A percentile compares a stretch with the other conserved stretches of the same genome.
These are phyloP conservation scores for Gobius niger DNA, from an alignment of 2,113 vertebrate genomes.

Conservation along the genomic window DNA sequence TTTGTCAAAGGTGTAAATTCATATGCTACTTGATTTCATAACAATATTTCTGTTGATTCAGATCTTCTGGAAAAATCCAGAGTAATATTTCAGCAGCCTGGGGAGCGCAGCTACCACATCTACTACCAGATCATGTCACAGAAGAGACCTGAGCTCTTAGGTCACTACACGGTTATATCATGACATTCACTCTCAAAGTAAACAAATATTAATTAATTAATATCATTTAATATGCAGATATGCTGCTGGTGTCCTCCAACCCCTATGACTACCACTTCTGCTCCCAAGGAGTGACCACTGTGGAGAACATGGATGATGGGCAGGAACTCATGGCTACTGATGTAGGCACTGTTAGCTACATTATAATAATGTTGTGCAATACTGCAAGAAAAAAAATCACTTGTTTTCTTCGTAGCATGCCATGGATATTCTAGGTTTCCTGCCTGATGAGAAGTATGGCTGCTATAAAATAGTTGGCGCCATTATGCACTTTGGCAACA, in stretches of 20 bases:
- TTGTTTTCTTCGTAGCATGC: slow-evolving; percentile 77
- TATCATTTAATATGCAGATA: slow-evolving; percentile 76
- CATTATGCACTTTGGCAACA: slow-evolving; percentile 96
- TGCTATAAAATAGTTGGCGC: slow-evolving; percentile 93
- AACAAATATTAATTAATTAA: background rate
- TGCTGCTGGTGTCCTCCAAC: slow-evolving; percentile 92
- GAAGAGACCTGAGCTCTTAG: slow-evolving; percentile 91
- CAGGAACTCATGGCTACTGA: slow-evolving; percentile 89
- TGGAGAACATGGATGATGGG: slow-evolving; percentile 89
- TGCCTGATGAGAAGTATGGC: slow-evolving; percentile 86
- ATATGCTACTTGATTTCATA: background rate
- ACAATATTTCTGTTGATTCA: slow-evolving; percentile 27
- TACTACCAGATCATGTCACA: slow-evolving; percentile 93
- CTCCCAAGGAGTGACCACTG: slow-evolving; percentile 89
- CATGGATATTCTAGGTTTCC: slow-evolving; percentile 95
- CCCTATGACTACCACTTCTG: slow-evolving; percentile 96
- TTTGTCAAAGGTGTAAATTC: slow-evolving; percentile 29
- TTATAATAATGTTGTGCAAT: background rate
- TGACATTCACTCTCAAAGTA: background rate
- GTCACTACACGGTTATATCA: slow-evolving; percentile 55
- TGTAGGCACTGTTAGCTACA: slow-evolving; percentile 65
- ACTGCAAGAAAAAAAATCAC: background rate
- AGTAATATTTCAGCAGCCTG: slow-evolving; percentile 89
- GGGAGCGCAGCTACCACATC: slow-evolving; percentile 92
- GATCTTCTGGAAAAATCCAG: slow-evolving; percentile 94